Evolutionary conservation across 2,797 vertebrate genomes (phyloP), one percentile per base, ranked within the genome.

Genomic region (Pseudochirops cupreus): DNA sequence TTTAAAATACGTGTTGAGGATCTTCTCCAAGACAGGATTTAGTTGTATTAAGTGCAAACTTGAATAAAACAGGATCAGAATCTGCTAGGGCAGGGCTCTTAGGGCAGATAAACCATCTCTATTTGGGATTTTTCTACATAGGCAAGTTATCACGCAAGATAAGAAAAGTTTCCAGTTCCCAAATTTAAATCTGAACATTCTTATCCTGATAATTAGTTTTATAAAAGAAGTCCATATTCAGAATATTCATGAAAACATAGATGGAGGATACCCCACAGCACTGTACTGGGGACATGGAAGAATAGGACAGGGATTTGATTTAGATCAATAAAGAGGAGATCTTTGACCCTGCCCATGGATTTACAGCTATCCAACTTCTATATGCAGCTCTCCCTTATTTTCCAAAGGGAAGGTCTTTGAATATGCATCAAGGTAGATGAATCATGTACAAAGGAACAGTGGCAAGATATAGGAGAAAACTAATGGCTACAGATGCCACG

Each of bases 111-210:
- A 95, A 93, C 94, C 96, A 97, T 92, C 57, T 94, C 96, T 16
- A 95, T 97, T 92, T 91, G 55, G 58, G 31, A 46, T 50, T 98
- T 98, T 98, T 97, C 97, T 95, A 95, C 82, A 67, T 0, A 54
- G 56, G 50, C 82, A 95, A 62, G 54, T 91, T 95, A 91, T 91
- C 59, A 18, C 24, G 94, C 67, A 89, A 55, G 89, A 94, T 67
- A 89, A 58, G 62, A 93, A 94, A 91, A 56, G 58, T 91, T 95
- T 96, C 95, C 89, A 55, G 93, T 96, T 95, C 95, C 97, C 97
- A 94, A 53, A 92, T 95, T 96, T 96, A 94, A 96, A 92, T 11
- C 0, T 56, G 58, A 96, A 94, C 95, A 93, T 58, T 54, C 46
- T 18, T 28, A 58, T 56, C 92, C 94, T 94, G 54, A 29, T 93